phyloP scores from a whole-genome alignment of 2,888 invertebrate genomes.

The Brenthis hecate region DNA sequence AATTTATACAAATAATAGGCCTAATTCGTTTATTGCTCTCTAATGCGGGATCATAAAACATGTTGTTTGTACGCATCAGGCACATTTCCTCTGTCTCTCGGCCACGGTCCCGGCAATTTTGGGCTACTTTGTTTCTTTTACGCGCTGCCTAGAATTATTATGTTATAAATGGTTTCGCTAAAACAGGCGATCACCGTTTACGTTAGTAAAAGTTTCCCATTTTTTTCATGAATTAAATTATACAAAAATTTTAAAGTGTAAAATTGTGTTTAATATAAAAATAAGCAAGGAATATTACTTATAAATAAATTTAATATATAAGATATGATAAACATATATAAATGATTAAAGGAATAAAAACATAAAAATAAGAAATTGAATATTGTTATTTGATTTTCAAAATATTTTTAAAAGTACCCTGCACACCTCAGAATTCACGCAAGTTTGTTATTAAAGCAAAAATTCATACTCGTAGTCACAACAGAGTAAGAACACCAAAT shows the following conservation, averaged over 20 bases:
- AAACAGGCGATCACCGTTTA: neutral
- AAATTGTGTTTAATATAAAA: too few relatives aligned
- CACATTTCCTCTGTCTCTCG: conserved; percentile 39
- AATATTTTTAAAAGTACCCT: too few relatives aligned
- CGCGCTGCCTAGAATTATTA: neutral
- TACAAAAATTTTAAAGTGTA: neutral
- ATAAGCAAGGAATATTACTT: too few relatives aligned
- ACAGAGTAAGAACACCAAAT: conserved; percentile 23
- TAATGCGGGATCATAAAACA: conserved; percentile 76
- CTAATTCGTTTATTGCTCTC: conserved; percentile 67
- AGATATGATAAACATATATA: too few relatives aligned
- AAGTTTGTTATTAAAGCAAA: conserved; percentile 5
- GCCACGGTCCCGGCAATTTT: conserved; percentile 62
- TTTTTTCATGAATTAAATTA: conserved; percentile 33
- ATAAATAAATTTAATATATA: too few relatives aligned
- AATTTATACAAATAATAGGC: conserved; percentile 62
- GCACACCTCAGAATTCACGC: neutral
- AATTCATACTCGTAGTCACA: conserved; percentile 19
- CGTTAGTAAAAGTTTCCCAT: neutral
- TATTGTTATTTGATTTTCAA: too few relatives aligned
- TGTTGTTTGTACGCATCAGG: conserved; percentile 66
- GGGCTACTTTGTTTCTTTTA: conserved; percentile 66
- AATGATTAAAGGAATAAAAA: too few relatives aligned
- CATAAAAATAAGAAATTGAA: too few relatives aligned
- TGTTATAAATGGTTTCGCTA: neutral